These are phyloP conservation scores for Galeruca laticollis DNA, from an alignment of 2,888 invertebrate genomes.

Conservation along the genomic window DNA sequence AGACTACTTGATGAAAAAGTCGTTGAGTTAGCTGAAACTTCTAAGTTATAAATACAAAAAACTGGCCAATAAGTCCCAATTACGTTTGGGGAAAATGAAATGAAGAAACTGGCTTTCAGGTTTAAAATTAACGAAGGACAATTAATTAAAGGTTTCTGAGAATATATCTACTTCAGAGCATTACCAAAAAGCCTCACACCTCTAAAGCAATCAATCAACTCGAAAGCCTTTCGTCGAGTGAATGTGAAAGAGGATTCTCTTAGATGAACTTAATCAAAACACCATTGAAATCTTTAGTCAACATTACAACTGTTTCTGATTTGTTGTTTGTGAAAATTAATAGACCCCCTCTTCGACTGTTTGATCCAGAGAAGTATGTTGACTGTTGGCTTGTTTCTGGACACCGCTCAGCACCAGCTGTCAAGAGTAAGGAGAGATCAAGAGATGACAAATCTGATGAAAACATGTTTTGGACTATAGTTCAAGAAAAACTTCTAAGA, in stretches of 20 bases:
- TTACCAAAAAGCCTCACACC: conserved; percentile 6
- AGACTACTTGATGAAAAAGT: too few species aligned
- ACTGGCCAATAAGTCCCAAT: background rate
- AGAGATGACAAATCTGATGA: background rate
- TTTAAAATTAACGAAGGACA: conserved; percentile 11
- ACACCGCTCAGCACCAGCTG: background rate
- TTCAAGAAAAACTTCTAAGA: too few species aligned
- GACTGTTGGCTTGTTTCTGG: background rate
- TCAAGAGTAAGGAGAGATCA: background rate
- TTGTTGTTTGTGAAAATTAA: conserved; percentile 1
- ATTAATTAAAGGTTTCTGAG: conserved; percentile 3
- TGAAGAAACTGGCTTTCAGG: too few species aligned
- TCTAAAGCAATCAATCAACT: conserved; percentile 8
- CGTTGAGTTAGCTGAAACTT: too few species aligned
- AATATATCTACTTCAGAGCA: conserved; percentile 7
- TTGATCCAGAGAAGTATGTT: background rate
- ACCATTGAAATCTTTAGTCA: too few species aligned
- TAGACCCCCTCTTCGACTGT: background rate
- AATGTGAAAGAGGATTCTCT: too few species aligned
- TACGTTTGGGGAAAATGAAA: too few species aligned
- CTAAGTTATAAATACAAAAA: too few species aligned
- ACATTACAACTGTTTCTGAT: conserved; percentile 8
- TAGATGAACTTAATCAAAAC: conserved; percentile 5
- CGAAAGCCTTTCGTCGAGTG: background rate
- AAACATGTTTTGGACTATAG: too few species aligned